Evolutionary conservation across 2,797 vertebrate species (phyloP).

Genomic region (Gymnothorax reevesii): DNA sequence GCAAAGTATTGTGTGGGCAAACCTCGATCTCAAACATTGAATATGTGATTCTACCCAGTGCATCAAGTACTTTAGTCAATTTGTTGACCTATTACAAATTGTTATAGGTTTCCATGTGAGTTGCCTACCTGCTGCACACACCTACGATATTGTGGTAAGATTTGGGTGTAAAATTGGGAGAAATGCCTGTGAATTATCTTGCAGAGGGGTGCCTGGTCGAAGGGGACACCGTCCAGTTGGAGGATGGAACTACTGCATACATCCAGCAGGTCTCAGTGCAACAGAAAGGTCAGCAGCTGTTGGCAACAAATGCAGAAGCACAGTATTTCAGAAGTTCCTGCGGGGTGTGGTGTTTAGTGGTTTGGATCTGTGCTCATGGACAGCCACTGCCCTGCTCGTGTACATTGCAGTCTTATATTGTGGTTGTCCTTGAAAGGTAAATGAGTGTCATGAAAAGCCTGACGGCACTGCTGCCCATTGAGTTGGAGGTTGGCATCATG

Average conservation of each 20-base stretch:
- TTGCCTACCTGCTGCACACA: too few relatives aligned
- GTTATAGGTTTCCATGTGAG: background rate
- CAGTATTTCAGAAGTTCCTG: background rate
- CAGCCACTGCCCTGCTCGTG: background rate
- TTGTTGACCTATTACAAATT: background rate
- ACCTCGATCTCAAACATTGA: background rate
- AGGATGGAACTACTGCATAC: constrained; percentile 76
- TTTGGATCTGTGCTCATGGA: background rate
- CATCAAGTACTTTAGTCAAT: background rate
- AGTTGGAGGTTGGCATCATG: background rate
- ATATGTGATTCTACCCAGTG: background rate
- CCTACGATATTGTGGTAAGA: background rate
- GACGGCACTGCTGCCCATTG: background rate
- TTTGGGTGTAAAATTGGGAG: background rate
- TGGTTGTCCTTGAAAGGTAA: background rate
- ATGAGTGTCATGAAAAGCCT: background rate
- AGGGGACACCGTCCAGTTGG: constrained; percentile 75
- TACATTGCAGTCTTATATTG: background rate
- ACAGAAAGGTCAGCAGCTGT: constrained; percentile 70
- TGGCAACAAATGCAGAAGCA: background rate
- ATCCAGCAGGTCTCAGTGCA: constrained; percentile 75
- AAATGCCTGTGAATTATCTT: constrained; percentile 26
- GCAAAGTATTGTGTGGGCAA: background rate
- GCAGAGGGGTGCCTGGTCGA: constrained; percentile 75
- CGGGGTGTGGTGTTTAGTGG: background rate